Evolutionary conservation across 2,888 invertebrate genomes (phyloP).

Genomic region (Sphaerophoria taeniata): DNA sequence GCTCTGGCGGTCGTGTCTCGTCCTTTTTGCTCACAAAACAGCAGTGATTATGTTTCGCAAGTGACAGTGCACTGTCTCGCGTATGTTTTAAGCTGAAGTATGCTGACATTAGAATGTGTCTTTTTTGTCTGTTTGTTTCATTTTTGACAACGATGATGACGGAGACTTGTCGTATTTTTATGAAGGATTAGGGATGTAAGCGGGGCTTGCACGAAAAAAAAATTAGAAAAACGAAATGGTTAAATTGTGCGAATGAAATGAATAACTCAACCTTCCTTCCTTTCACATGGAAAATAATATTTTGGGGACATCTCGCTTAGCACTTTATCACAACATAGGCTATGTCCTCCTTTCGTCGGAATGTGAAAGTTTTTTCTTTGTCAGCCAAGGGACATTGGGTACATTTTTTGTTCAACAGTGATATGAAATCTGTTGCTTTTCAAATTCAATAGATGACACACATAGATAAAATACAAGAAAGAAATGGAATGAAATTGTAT

Average conservation of each 20-base stretch:
- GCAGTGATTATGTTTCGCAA: constrained; percentile 71
- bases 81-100: constrained; percentile 34
- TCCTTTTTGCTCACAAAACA: constrained; percentile 10
- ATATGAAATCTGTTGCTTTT: constrained; percentile 52
- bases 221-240: constrained; percentile 20
- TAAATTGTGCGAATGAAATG: constrained; percentile 71
- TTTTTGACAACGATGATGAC: neutral
- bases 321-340: constrained; percentile 64
- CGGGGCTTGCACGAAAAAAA: neutral
- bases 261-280: constrained; percentile 38
- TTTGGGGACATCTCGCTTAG: constrained; percentile 49
- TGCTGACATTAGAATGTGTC: constrained; percentile 35
- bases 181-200: constrained; percentile 50
- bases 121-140: constrained; percentile 17
- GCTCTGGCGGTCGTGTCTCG: constrained; percentile 3
- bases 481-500: constrained; percentile 43
- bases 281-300: constrained; percentile 9
- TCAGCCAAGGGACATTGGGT: constrained; percentile 39
- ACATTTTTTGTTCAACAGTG: neutral
- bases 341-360: constrained; percentile 13
- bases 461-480: constrained; percentile 13
- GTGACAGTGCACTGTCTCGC: constrained; percentile 60
- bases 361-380: constrained; percentile 18
- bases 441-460: constrained; percentile 50
- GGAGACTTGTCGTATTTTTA: constrained; percentile 55